Base-by-base conservation (phyloP, 2,113 vertebrate species). In the Potamarius usumacintae region DNA sequence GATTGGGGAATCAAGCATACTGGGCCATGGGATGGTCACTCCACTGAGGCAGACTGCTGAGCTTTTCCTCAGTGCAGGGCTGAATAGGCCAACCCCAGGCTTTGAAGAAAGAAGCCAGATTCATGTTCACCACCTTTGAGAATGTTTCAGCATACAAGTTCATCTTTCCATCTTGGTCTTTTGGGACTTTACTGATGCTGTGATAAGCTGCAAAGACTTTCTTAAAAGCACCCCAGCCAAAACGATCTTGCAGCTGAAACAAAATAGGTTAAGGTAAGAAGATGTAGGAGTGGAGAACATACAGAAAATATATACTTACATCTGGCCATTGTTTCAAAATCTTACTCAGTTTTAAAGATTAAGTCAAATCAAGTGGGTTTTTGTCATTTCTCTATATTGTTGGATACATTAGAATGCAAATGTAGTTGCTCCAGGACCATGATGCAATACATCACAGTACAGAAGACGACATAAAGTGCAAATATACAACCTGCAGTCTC, bases 31-130 rank as follows among this genome's bases (percentile, higher is more conserved):
- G 95, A 88, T 97, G 92, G 86, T 96, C 94, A 18, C 78, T 92
- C 96, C 96, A 97, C 8, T 10, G 1, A 1, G 96, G 95, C 52
- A 97, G 93, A 30, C 4, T 82, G 86, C 92, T 88, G 86, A 96
- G 90, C 22, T 93, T 92, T 18, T 90, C 15, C 6, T 94, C 94
- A 50, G 95, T 92, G 17, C 83, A 85, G 0, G 77, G 18, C 55
- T 92, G 42, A 22, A 96, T 93, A 48, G 96, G 95, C 96, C 96
- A 97, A 77, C 94, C 94, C 96, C 97, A 97, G 57, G 94, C 89
- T 89, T 95, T 91, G 76, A 96, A 96, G 93, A 97, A 97, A 4
- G 90, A 90, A 20, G 25, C 62, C 83, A 97, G 91, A 83, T 97
- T 95, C 92, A 91, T 94, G 79, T 89, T 93, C 69, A 97, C 95